Percentiles rank a stretch among this genome's conserved stretches.
Evolutionary conservation across 2,888 invertebrate genomes (phyloP).

Genomic region (Schizotus pectinicornis): DNA sequence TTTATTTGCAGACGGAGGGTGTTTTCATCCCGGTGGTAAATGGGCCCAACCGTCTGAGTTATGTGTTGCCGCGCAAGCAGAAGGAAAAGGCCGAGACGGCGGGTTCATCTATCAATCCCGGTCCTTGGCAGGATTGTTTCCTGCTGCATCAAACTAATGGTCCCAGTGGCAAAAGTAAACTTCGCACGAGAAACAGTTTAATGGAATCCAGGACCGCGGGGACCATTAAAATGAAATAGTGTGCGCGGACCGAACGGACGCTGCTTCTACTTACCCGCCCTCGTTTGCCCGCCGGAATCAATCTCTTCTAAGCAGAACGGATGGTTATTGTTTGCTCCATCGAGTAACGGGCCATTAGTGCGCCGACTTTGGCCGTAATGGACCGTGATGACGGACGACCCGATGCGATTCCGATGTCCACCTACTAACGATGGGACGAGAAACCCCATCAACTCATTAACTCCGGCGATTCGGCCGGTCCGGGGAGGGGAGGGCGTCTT

Average conservation of each 20-base stretch:
- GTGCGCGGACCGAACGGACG: slow-evolving; percentile 49
- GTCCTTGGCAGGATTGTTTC: slow-evolving; percentile 60
- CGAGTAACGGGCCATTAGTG: slow-evolving; percentile 48
- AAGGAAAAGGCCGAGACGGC: slow-evolving; percentile 52
- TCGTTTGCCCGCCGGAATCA: slow-evolving; percentile 44
- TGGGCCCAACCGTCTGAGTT: slow-evolving; percentile 42
- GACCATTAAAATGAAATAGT: slow-evolving; percentile 67
- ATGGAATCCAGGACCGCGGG: slow-evolving; percentile 64
- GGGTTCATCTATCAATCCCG: slow-evolving; percentile 55
- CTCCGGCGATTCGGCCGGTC: neutral
- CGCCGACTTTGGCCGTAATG: slow-evolving; percentile 51
- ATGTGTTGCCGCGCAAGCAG: slow-evolving; percentile 54
- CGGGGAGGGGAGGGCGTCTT: neutral
- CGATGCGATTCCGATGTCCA: slow-evolving; percentile 4
- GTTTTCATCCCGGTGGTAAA: slow-evolving; percentile 20
- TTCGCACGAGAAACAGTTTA: slow-evolving; percentile 63
- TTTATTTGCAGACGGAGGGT: slow-evolving; percentile 9
- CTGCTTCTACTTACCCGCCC: slow-evolving; percentile 34
- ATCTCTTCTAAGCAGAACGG: slow-evolving; percentile 55
- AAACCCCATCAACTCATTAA: neutral
- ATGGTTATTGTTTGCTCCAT: slow-evolving; percentile 53
- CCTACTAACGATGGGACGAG: neutral
- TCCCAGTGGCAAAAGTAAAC: slow-evolving; percentile 61
- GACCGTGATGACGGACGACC: slow-evolving; percentile 49
- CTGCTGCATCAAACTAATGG: slow-evolving; percentile 61